These are phyloP conservation scores for Mixornis gularis DNA, from an alignment of 2,113 vertebrate genomes.

Conservation along the genomic window DNA sequence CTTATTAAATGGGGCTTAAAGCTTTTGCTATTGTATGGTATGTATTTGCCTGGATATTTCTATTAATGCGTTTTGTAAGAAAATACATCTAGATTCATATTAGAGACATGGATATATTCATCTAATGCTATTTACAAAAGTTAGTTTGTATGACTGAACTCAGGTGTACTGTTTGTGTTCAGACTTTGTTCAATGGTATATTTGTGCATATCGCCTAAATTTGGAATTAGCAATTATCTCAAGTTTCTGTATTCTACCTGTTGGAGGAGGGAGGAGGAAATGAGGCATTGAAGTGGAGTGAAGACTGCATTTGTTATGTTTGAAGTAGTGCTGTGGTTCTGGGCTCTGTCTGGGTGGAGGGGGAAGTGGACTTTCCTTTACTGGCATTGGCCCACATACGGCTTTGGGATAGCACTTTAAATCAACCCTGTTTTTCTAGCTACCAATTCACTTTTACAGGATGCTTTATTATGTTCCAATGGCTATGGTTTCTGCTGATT, in stretches of 20 bases:
- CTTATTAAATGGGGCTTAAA: conserved; percentile 72
- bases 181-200: background rate
- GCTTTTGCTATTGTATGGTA: conserved; percentile 72
- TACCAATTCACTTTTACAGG: conserved; percentile 37
- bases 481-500: conserved; percentile 31
- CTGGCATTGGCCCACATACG: background rate
- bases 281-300: background rate
- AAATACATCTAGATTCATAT: conserved; percentile 64
- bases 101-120: conserved; percentile 62
- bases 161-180: conserved; percentile 67
- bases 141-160: conserved; percentile 69
- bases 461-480: conserved; percentile 24
- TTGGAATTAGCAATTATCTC: background rate
- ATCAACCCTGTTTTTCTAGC: conserved; percentile 40
- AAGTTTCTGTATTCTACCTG: background rate
- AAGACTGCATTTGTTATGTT: rapidly evolving
- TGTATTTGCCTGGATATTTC: conserved; percentile 72
- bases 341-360: background rate
- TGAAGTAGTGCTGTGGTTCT: background rate
- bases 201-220: conserved; percentile 33
- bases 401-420: conserved; percentile 53
- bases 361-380: conserved; percentile 26
- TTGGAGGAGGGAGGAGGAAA: background rate
- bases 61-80: conserved; percentile 76
- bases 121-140: conserved; percentile 60